phyloP scores from a whole-genome alignment of 2,888 invertebrate genomes.

The Dysmachus trigonus region DNA sequence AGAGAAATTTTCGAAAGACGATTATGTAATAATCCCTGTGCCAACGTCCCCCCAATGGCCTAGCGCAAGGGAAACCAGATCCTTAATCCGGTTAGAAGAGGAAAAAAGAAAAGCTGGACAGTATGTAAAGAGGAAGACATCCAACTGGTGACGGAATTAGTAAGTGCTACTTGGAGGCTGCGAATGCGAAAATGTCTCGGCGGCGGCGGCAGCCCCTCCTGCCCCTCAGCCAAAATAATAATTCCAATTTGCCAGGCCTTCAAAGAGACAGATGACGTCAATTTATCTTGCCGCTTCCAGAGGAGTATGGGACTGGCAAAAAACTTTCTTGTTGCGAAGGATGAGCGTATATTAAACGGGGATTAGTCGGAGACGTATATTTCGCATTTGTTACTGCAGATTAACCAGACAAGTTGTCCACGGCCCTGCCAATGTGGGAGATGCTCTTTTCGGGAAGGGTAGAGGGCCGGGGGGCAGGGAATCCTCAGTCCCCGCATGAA shows the following conservation, averaged over 20 bases:
- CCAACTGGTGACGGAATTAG: not conserved
- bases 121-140: not conserved
- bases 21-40: not conserved
- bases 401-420: constrained; percentile 15
- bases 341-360: constrained; percentile 11
- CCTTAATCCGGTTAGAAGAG: not conserved
- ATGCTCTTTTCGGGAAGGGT: not conserved
- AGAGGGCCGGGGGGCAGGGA: too few relatives aligned
- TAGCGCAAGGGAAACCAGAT: not conserved
- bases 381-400: constrained; percentile 26
- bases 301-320: not conserved
- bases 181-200: not conserved
- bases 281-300: constrained; percentile 40
- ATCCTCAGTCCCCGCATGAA: not conserved
- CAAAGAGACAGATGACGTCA: constrained; percentile 46
- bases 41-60: not conserved
- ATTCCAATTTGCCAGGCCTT: constrained; percentile 21
- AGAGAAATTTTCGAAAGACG: not conserved
- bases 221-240: not conserved
- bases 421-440: not conserved
- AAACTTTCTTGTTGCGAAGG: constrained; percentile 7
- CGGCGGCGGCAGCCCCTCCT: not conserved
- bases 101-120: not conserved
- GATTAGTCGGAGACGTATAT: constrained; percentile 21
- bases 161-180: not conserved